Evolutionary conservation across 2,113 vertebrate genomes (phyloP), one percentile per base, ranked within the genome.

Genomic region (Forbesichthys papilliferus): DNA sequence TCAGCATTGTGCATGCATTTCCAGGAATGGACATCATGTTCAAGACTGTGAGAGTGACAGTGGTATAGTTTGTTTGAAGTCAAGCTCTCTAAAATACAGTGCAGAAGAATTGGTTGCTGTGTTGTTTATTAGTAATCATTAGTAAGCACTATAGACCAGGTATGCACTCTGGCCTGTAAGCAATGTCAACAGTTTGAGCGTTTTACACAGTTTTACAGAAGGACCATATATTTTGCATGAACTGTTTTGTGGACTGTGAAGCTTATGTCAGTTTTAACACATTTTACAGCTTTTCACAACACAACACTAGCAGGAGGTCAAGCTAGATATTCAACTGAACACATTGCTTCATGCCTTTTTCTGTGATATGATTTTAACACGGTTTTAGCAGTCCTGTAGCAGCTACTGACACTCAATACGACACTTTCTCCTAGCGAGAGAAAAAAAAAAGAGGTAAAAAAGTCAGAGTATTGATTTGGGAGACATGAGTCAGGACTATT

Each of bases 81-180:
- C 36, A 42, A 69, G 61, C 66, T 68, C 62, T 63, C 78, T 70
- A 76, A 52, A 76, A 81, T 49, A 56, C 63, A 73, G 6, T 57
- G 16, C 20, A 27, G 61, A 49, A 48, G 64, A 14, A 47, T 48
- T 34, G n/a, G 61, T 33, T 14, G 14, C 52, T 67, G 12, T 61
- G 46, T 78, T 48, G 74, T 78, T 81, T 66, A 67, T 75, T 58
- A 67, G 58, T 9, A 66, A n/a, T 9, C 1, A 34, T 57, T 14
- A 64, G 51, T 61, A 68, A 61, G 46, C 46, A 9, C 49, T 12
- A 52, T 3, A 69, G 48, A 46, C 12, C 7, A 5, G 11, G 12
- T 59, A 48, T 53, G 14, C 66, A 61, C 12, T 13, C 16, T 27
- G 49, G 18, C 27, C 27, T 47, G 55, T 52, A 46, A 69, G 51